phyloP scores from a whole-genome alignment of 2,797 vertebrate species.

The Chanos chanos region DNA sequence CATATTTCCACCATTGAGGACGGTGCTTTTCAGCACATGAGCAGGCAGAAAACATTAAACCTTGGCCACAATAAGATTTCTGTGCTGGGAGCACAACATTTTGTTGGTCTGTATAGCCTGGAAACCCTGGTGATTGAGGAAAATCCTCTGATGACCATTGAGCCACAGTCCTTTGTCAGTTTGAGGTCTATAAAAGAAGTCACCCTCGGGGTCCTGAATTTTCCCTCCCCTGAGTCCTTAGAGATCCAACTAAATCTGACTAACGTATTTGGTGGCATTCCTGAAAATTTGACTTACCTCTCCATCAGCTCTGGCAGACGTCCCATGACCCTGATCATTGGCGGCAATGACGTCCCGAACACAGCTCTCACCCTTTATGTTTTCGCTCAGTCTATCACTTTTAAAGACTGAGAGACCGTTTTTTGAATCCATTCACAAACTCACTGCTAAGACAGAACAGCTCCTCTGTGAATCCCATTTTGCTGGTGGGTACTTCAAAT shows the following conservation, averaged over 20 bases:
- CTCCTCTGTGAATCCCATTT: slow-evolving; percentile 15
- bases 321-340: slow-evolving; percentile 2
- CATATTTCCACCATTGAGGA: slow-evolving; percentile 4
- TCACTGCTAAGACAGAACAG: slow-evolving; percentile 10
- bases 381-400: slow-evolving; percentile 5
- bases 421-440: background rate
- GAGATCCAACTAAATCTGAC: slow-evolving; percentile 6
- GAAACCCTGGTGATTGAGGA: background rate
- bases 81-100: slow-evolving; percentile 1
- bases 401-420: slow-evolving; percentile 4
- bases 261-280: background rate
- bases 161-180: background rate
- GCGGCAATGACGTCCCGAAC: background rate
- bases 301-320: slow-evolving; percentile 15
- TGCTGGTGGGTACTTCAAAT: slow-evolving; percentile 5
- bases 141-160: background rate
- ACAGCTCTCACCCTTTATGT: background rate
- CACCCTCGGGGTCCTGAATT: slow-evolving; percentile 1
- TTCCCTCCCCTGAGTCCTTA: background rate
- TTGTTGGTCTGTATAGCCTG: slow-evolving; percentile 15
- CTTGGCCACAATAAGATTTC: slow-evolving; percentile 4
- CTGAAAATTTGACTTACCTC: slow-evolving; percentile 12
- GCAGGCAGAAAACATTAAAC: background rate
- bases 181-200: background rate
- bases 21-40: slow-evolving; percentile 11